Conservation (phyloP, 2,797 vertebrate genomes). For the Esox masquinongy region DNA sequence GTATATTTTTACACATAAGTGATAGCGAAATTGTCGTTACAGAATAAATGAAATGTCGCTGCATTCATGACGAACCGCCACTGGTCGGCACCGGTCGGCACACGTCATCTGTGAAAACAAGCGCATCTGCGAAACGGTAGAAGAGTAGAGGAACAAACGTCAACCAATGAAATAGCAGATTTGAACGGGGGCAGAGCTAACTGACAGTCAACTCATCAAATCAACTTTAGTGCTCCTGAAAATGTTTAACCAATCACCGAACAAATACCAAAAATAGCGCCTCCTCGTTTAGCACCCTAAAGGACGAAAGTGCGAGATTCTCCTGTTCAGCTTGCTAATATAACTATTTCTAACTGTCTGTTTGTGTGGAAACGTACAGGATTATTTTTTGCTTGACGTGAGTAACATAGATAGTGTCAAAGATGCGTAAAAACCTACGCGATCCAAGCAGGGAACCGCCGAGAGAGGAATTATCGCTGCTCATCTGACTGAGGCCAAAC, state of each 20-base stretch:
- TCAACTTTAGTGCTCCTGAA: constrained; percentile 37
- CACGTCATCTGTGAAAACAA: not conserved
- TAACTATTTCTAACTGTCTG: constrained; percentile 59
- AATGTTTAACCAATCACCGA: constrained; percentile 62
- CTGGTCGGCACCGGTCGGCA: not conserved
- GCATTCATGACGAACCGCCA: too few relatives aligned
- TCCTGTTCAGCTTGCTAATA: constrained; percentile 66
- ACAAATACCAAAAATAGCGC: constrained; percentile 69
- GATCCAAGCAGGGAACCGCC: constrained; percentile 78
- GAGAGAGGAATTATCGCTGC: constrained; percentile 79
- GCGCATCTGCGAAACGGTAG: not conserved
- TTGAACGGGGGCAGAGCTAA: constrained; percentile 60
- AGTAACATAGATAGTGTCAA: constrained; percentile 71
- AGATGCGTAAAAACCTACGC: constrained; percentile 79
- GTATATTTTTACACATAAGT: too few relatives aligned
- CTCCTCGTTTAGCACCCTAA: constrained; percentile 79
- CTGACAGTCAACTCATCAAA: constrained; percentile 63
- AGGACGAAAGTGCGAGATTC: constrained; percentile 78
- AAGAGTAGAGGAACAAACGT: constrained; percentile 22
- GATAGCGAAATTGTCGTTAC: too few relatives aligned
- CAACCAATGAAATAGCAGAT: constrained; percentile 61
- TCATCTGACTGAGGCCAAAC: constrained; percentile 79
- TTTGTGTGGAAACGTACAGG: constrained; percentile 62
- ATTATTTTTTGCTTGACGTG: constrained; percentile 54
- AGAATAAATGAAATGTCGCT: too few relatives aligned